Conservation (phyloP, 2,888 invertebrate species). For the Notodonta dromedarius region DNA sequence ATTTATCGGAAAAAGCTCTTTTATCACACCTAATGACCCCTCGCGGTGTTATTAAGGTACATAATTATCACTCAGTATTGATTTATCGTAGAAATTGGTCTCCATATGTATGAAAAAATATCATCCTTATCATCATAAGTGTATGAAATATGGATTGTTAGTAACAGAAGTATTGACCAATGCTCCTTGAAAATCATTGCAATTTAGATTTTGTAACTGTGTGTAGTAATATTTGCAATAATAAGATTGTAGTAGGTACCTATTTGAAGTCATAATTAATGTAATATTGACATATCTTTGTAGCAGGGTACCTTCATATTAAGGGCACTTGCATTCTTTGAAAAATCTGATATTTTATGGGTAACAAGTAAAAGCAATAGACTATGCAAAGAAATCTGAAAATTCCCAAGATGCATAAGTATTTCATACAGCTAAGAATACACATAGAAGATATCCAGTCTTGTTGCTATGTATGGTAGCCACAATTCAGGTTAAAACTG, state of each 20-base stretch:
- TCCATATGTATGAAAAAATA: constrained; percentile 60
- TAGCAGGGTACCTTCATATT: background rate
- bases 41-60: constrained; percentile 73
- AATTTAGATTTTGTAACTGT: constrained; percentile 21
- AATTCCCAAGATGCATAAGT: too few relatives aligned
- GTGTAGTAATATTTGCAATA: constrained; percentile 17
- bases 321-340: too few relatives aligned
- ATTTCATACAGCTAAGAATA: background rate
- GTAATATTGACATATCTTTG: background rate
- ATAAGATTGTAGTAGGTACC: background rate
- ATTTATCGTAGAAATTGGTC: constrained; percentile 41
- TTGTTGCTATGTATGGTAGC: background rate
- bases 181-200: constrained; percentile 31
- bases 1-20: constrained; percentile 65
- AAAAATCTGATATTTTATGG: too few relatives aligned
- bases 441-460: background rate
- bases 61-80: constrained; percentile 47
- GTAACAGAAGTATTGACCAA: constrained; percentile 41
- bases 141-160: constrained; percentile 46
- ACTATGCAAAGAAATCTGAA: too few relatives aligned
- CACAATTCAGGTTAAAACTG: constrained; percentile 6
- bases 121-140: constrained; percentile 72
- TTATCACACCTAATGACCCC: constrained; percentile 77
- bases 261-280: background rate
- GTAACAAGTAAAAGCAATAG: too few relatives aligned